Conservation (phyloP, 2,888 invertebrate genomes). For the Hypolimnas misippus region DNA sequence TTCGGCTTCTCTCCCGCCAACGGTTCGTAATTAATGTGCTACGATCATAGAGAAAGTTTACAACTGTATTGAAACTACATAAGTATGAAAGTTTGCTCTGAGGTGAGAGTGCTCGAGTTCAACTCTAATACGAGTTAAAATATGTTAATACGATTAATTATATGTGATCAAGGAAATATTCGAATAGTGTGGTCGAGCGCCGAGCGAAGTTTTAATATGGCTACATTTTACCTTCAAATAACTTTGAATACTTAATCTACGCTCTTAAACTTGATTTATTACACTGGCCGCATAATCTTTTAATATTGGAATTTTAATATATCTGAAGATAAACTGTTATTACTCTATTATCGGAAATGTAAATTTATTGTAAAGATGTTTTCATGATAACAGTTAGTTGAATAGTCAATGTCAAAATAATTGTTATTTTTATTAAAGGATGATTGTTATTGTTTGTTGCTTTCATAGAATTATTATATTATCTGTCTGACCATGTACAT, state of each 20-base stretch:
- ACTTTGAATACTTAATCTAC: constrained; percentile 35
- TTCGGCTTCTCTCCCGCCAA: constrained; percentile 67
- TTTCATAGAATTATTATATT: no score
- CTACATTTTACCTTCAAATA: constrained; percentile 43
- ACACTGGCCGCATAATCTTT: constrained; percentile 16
- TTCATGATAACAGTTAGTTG: no score
- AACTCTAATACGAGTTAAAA: constrained; percentile 73
- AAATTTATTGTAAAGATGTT: not conserved
- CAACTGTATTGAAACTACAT: constrained; percentile 78
- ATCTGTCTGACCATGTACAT: no score
- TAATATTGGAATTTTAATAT: constrained; percentile 24
- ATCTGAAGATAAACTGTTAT: not conserved
- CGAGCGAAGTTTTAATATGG: constrained; percentile 40
- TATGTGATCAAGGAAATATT: constrained; percentile 47
- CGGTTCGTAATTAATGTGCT: constrained; percentile 79
- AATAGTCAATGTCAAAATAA: not conserved
- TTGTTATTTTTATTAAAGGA: not conserved
- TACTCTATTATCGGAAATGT: not conserved
- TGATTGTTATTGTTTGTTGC: no score
- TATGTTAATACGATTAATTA: constrained; percentile 65
- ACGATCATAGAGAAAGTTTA: constrained; percentile 77
- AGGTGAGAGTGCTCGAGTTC: constrained; percentile 71
- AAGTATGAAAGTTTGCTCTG: constrained; percentile 75
- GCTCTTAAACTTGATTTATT: constrained; percentile 38
- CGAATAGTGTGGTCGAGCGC: constrained; percentile 36